Conservation (phyloP, 2,888 invertebrate species). For the Byasa hedistus region DNA sequence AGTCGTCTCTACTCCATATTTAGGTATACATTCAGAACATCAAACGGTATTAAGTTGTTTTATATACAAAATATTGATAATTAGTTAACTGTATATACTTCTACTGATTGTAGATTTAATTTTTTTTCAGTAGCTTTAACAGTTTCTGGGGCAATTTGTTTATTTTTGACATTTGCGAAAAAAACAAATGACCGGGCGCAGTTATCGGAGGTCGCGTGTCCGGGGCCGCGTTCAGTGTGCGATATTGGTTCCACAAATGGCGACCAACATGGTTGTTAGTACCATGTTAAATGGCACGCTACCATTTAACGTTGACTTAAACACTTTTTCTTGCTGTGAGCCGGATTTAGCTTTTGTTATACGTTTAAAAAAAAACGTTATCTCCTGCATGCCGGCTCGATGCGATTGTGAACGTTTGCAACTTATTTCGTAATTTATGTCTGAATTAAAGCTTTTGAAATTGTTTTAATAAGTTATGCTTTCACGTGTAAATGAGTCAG, state of each 20-base stretch:
- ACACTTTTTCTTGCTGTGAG: conserved; percentile 4
- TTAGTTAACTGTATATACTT: background rate
- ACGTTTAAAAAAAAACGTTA: conserved; percentile 2
- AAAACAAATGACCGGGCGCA: conserved; percentile 5
- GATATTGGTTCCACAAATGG: conserved; percentile 24
- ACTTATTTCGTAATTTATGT: background rate
- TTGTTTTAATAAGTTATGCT: too few species aligned
- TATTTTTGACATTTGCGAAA: background rate
- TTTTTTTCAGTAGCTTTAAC: background rate
- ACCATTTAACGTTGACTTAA: conserved; percentile 17
- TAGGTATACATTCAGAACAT: too few species aligned
- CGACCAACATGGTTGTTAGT: conserved; percentile 26
- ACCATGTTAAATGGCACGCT: conserved; percentile 22
- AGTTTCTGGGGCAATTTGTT: background rate
- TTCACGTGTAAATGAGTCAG: too few species aligned
- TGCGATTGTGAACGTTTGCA: background rate
- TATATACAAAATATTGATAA: background rate
- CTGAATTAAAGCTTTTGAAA: background rate
- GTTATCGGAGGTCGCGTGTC: conserved; percentile 15
- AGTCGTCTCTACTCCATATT: too few species aligned
- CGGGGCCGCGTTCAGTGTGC: conserved; percentile 9
- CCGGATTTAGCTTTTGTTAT: conserved; percentile 5
- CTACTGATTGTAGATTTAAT: background rate
- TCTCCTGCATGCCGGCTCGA: background rate
- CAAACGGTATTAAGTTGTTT: too few species aligned